Base-by-base conservation (phyloP, 2,113 vertebrate species). In the Rutilus rutilus region DNA sequence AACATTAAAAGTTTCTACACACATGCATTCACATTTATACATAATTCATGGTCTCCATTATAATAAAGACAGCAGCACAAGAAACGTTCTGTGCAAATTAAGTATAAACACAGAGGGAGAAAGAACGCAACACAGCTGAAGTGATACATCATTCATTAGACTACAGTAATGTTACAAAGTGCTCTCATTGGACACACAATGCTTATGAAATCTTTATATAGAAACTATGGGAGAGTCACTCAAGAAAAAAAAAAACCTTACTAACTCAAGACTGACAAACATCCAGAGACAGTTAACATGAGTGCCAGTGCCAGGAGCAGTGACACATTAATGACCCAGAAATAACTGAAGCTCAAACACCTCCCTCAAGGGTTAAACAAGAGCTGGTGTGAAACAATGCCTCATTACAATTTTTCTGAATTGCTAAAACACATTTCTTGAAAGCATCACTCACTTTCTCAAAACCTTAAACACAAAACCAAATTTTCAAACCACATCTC, bases 261-360 rank as follows among this genome's bases (percentile, higher is more conserved):
- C 1, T 52, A 30, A 19, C 14, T 39, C 57, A 80, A 27, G 33
- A 62, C 12, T 62, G 27, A 65, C 78, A 65, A 27, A 81, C 36
- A 65, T 45, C 19, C 21, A 65, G 60, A 81, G 78, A 65, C 78
- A 81, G 76, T 1, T 33, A 78, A 78, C 75, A 30, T 78, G 30
- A 47, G 4, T 47, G 7, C n/a, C 78, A 45, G 39, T 25, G 60
- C 78, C 60, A 81, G 78, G 39, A 65, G 60, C 42, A 81, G n/a
- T 81, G 60, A 47, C 78, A 80, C 78, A 65, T 64, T 50, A 64
- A 47, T 50, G 25, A 65, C 15, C 59, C 60, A 45, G 36, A 47
- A 59, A 79, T 79, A 79, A 79, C 77, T 62, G 9, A 59, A 64
- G 12, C 27, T 62, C 36, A 81, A 47, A 81, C 6, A 4, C 6